A percentile compares a stretch with the other conserved stretches of the same genome.
These are phyloP conservation scores for Phlogophora meticulosa DNA, from an alignment of 2,888 invertebrate species.

Conservation along the genomic window DNA sequence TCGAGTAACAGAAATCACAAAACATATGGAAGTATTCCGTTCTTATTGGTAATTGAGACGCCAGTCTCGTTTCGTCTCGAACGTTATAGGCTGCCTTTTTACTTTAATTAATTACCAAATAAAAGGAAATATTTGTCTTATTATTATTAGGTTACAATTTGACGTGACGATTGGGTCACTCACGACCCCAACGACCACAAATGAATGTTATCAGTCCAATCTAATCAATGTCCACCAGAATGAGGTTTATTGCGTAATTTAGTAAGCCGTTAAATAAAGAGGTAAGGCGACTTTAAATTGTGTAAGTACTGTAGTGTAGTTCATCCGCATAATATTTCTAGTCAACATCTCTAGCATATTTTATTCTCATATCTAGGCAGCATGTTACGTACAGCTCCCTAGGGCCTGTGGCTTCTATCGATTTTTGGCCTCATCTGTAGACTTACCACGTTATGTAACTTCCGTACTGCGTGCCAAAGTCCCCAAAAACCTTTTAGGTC, in stretches of 20 bases:
- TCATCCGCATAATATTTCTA: conserved; percentile 7
- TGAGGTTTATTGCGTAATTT: conserved; percentile 1
- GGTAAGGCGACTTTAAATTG: conserved; percentile 9
- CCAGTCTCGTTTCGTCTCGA: too few relatives aligned
- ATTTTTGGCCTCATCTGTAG: conserved; percentile 24
- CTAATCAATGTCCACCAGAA: background rate
- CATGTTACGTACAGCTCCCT: background rate
- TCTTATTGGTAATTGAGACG: too few relatives aligned
- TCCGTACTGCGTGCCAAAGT: conserved; percentile 1
- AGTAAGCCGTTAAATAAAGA: conserved; percentile 14
- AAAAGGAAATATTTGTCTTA: too few relatives aligned
- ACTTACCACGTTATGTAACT: background rate
- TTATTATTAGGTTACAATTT: too few relatives aligned
- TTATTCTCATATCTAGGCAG: conserved; percentile 5
- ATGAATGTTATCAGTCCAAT: background rate
- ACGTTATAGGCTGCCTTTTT: too few relatives aligned
- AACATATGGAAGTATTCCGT: too few relatives aligned
- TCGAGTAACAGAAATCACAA: too few relatives aligned
- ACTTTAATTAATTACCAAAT: too few relatives aligned
- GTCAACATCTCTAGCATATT: conserved; percentile 9
- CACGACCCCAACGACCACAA: too few relatives aligned
- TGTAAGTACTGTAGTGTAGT: background rate
- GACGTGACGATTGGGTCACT: too few relatives aligned
- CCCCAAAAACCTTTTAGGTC: conserved; percentile 9
- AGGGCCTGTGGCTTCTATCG: conserved; percentile 1